A percentile compares a stretch with the other conserved stretches of the same genome.
These are phyloP conservation scores for Coptodon bakossiorum DNA, from an alignment of 2,113 vertebrate species.

Conservation along the genomic window DNA sequence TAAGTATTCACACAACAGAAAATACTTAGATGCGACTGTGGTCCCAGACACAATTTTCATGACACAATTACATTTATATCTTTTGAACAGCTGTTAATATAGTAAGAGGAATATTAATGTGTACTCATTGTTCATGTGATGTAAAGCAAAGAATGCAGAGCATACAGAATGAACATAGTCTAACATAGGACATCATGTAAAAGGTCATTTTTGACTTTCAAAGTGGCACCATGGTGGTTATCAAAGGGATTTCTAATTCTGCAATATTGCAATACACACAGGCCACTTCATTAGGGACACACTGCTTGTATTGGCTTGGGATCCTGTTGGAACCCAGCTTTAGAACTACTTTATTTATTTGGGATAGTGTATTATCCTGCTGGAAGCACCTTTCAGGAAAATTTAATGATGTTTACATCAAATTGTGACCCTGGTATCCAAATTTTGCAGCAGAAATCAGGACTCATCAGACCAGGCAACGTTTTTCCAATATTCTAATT, in stretches of 20 bases:
- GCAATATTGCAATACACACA: background rate
- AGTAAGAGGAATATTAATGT: background rate
- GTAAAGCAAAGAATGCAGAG: background rate
- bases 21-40: background rate
- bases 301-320: background rate
- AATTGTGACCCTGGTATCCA: background rate
- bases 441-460: background rate
- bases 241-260: accelerated
- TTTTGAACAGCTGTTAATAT: background rate
- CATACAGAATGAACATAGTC: accelerated
- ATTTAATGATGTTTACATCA: background rate
- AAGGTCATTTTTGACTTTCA: background rate
- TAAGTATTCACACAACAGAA: background rate
- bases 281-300: background rate
- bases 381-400: background rate
- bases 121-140: accelerated
- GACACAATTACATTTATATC: background rate
- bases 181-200: background rate
- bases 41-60: background rate
- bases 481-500: background rate
- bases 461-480: background rate
- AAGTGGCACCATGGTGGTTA: background rate
- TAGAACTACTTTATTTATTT: background rate
- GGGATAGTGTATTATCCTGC: background rate
- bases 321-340: background rate